Percentiles rank a stretch among this genome's conserved stretches.
These are phyloP conservation scores for Lypha dubia DNA, from an alignment of 2,888 invertebrate species.

Conservation along the genomic window DNA sequence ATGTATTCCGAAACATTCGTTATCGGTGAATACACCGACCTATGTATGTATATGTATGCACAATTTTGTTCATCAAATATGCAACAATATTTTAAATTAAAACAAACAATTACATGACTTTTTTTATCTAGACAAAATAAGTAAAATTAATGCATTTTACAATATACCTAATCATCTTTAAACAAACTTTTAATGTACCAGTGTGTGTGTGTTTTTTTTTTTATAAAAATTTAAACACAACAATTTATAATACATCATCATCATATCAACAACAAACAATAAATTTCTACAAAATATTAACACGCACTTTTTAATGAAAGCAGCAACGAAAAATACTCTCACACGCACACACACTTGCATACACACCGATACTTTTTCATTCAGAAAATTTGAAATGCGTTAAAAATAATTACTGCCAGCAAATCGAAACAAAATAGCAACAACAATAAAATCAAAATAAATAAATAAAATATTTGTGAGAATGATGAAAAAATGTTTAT, in stretches of 20 bases:
- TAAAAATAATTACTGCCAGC: constrained; percentile 20
- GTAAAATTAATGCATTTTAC: constrained; percentile 11
- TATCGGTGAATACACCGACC: too few relatives aligned
- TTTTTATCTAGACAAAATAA: not conserved
- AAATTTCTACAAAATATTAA: constrained; percentile 38
- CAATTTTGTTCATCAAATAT: constrained; percentile 25
- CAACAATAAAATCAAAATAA: constrained; percentile 8
- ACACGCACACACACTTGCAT: not conserved
- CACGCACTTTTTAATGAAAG: constrained; percentile 50
- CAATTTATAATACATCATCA: constrained; percentile 43
- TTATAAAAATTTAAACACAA: not conserved
- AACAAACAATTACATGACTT: constrained; percentile 34
- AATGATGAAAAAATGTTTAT: constrained; percentile 27
- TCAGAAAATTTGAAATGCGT: constrained; percentile 31
- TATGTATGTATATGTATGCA: not conserved
- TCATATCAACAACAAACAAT: constrained; percentile 23
- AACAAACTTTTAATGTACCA: not conserved
- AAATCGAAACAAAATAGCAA: constrained; percentile 31
- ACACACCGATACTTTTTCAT: not conserved
- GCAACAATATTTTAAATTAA: constrained; percentile 5
- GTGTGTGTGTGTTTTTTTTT: not conserved
- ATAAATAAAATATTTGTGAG: constrained; percentile 29
- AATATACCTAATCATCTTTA: constrained; percentile 44
- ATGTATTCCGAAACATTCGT: too few relatives aligned
- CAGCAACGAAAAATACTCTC: constrained; percentile 14